These are phyloP conservation scores for Heliothis virescens DNA, from an alignment of 1,140 invertebrate species.

Conservation along the genomic window DNA sequence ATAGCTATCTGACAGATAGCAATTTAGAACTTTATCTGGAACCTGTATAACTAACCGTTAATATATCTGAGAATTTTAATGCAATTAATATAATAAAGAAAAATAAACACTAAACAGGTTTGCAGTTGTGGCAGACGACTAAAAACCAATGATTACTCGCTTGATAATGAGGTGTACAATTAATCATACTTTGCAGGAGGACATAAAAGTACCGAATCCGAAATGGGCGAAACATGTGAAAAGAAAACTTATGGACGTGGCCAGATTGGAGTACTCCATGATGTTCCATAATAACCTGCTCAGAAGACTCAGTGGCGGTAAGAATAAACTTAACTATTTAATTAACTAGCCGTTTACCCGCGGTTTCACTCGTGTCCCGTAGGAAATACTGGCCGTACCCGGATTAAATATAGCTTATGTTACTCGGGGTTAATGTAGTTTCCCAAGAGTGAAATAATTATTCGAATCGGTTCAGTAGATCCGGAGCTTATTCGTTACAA, in stretches of 20 bases:
- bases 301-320: constrained; percentile 82
- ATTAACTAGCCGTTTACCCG: too few species aligned
- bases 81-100: too few species aligned
- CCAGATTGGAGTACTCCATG: constrained; percentile 81
- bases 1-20: too few species aligned
- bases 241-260: constrained; percentile 79
- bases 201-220: constrained; percentile 83
- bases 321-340: constrained; percentile 15
- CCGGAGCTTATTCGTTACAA: too few species aligned
- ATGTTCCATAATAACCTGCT: constrained; percentile 84
- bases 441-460: too few species aligned
- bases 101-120: neutral
- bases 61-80: neutral
- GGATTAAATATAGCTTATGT: too few species aligned
- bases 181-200: constrained; percentile 68
- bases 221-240: constrained; percentile 85
- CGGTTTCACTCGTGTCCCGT: too few species aligned
- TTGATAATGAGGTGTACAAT: neutral
- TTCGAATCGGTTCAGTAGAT: too few species aligned
- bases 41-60: neutral
- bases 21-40: too few species aligned
- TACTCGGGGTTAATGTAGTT: too few species aligned
- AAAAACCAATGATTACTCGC: neutral
- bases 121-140: too few species aligned
- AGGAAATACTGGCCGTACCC: too few species aligned